These are phyloP conservation scores for Chrosomus eos DNA, from an alignment of 2,797 vertebrate species.

Conservation along the genomic window DNA sequence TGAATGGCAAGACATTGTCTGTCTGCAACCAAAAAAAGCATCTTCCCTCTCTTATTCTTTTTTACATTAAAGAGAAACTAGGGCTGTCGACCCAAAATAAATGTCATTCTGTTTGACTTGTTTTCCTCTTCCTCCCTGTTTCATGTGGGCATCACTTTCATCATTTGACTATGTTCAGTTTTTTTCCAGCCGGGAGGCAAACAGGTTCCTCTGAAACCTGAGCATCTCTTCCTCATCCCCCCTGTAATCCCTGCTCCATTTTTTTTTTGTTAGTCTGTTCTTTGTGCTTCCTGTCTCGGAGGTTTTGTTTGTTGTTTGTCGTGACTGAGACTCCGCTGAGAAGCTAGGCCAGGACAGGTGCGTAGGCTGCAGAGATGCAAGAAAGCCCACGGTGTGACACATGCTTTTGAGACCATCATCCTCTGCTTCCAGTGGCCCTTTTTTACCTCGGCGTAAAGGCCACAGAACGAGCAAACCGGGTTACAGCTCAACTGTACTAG, in stretches of 20 bases:
- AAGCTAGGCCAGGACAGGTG: constrained; percentile 1
- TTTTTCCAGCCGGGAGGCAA: constrained; percentile 66
- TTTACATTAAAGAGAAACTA: constrained; percentile 41
- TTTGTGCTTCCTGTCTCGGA: constrained; percentile 40
- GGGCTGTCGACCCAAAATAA: constrained; percentile 7
- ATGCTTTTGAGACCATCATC: constrained; percentile 28
- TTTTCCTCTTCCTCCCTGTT: constrained; percentile 58
- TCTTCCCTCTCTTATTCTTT: constrained; percentile 54
- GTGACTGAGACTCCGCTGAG: constrained; percentile 68
- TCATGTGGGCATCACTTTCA: constrained; percentile 60
- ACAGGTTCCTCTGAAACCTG: constrained; percentile 63
- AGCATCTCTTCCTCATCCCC: constrained; percentile 62
- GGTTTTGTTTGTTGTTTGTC: constrained; percentile 38
- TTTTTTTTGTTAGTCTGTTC: constrained; percentile 20
- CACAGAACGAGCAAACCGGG: constrained; percentile 12
- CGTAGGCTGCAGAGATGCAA: constrained; percentile 8
- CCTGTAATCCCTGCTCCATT: not conserved
- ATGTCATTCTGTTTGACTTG: constrained; percentile 25
- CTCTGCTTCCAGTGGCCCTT: constrained; percentile 13
- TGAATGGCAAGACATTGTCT: constrained; percentile 31
- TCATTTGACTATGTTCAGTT: constrained; percentile 55
- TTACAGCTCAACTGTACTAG: not conserved
- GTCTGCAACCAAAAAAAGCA: constrained; percentile 59
- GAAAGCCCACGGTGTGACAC: constrained; percentile 32
- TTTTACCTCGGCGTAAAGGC: not conserved